Conservation (phyloP, 1,140 invertebrate genomes). For the Drosophila jambulina region DNA sequence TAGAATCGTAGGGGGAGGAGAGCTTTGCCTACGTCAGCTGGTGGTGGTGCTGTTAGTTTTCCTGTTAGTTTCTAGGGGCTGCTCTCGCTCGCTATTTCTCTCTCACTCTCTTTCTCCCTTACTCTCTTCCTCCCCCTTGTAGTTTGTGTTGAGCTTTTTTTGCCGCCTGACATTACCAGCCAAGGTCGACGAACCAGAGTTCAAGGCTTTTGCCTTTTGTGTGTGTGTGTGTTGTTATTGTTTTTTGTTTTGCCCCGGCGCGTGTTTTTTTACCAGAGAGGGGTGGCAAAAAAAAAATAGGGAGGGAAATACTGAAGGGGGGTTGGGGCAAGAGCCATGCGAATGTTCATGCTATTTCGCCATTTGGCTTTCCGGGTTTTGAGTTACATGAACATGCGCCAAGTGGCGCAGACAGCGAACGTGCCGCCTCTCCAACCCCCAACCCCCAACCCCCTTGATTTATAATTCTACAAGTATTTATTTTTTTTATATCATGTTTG, state of each 20-base stretch:
- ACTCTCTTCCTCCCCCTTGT: background rate
- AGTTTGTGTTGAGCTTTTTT: constrained; percentile 42
- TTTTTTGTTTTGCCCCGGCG: constrained; percentile 49
- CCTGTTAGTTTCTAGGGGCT: constrained; percentile 70
- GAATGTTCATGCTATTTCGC: constrained; percentile 72
- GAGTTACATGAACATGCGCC: constrained; percentile 73
- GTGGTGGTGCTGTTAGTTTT: constrained; percentile 28
- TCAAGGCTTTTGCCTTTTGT: constrained; percentile 70
- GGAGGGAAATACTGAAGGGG: background rate
- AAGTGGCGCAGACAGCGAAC: constrained; percentile 54
- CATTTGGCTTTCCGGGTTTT: constrained; percentile 78
- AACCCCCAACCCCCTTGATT: constrained; percentile 5
- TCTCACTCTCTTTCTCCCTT: background rate
- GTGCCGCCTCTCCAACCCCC: constrained; percentile 33
- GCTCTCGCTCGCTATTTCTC: constrained; percentile 2
- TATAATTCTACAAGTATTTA: constrained; percentile 38
- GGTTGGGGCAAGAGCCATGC: constrained; percentile 9
- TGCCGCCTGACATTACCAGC: constrained; percentile 69
- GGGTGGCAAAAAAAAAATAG: background rate
- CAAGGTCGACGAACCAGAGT: constrained; percentile 90
- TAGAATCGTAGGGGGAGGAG: constrained; percentile 17
- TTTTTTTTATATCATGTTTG: constrained; percentile 14
- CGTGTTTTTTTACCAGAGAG: constrained; percentile 36
- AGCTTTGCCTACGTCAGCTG: constrained; percentile 46
- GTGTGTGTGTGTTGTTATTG: constrained; percentile 18